Evolutionary conservation across 2,797 vertebrate genomes (phyloP), one percentile per base, ranked within the genome.

Genomic region (Vireo griseus): DNA sequence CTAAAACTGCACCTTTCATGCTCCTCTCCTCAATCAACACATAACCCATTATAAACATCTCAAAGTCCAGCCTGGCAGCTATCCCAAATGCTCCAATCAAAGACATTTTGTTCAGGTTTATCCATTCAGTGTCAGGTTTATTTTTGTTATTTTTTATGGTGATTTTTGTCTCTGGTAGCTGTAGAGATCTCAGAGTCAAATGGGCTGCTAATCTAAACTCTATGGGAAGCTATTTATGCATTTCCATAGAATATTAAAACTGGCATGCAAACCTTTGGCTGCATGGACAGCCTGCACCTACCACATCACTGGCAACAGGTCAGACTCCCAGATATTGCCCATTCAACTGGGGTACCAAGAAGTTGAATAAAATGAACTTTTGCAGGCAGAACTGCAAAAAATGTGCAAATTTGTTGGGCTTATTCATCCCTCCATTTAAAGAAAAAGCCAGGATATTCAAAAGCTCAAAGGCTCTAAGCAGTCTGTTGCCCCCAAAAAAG

Each of bases 101-200:
- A 97, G 97, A 73, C 24, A 96, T 96, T 95, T 97, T 97, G 94
- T 97, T 97, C 92, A 95, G 79, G 73, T 96, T 92, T 67, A 96
- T 94, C 91, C 94, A 96, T 97, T 96, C 29, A 31, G 75, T 90
- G 68, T 92, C 69, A 75, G 76, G 66, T 95, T 96, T 96, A 86
- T 95, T 96, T 95, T 93, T 76, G 25, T 88, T 80, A 44, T 66
- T 59, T 89, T 94, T 94, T 77, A 86, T 80, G 63, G 58, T 92
- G 79, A 82, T 85, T 97, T 95, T 94, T 96, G 93, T 94, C 83
- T 93, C 95, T 92, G 88, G 66, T 90, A 96, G 74, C 81, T 84
- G 79, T 76, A 92, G 15, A 91, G 82, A 92, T 31, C 78, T 58
- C 63, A 65, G 78, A 86, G 80, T 35, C 37, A 83, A 96, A 77